Base-by-base conservation (phyloP, 2,797 vertebrate species). In the Poeciliopsis paucimaculata region DNA sequence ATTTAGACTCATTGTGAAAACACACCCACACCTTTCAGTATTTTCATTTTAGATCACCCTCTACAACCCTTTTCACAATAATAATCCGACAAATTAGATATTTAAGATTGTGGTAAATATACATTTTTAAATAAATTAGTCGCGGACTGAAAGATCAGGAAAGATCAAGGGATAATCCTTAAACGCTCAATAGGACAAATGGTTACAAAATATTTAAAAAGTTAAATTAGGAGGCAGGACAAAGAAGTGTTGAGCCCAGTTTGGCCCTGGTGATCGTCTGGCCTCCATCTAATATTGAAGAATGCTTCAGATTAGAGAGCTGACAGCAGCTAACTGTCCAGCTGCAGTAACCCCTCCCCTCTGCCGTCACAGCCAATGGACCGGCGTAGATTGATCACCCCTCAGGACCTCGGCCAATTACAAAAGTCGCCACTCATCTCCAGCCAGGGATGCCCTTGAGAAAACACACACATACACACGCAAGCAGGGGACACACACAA, bases 251-350 rank as follows among this genome's bases (percentile, higher is more conserved):
- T 74, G 53, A 76, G 72, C 85, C 53, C 76, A 76, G 82, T 90
- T 88, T 86, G 84, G 80, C 82, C 80, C 13, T 80, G 12, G 77
- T 77, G 83, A 82, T 89, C 75, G 84, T 77, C 66, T 41, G 46
- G 82, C 68, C 79, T 84, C 79, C 81, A 64, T 90, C 89, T 93
- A 94, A 93, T 92, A 84, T 75, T 93, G 92, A 95, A 90, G 84
- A 92, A 95, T 94, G 93, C 89, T 86, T 84, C 78, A 88, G 89
- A 94, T 94, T 93, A 93, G 76, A 88, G 82, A 83, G 76, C 85
- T 94, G 94, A 94, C 93, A 93, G 94, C 88, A 72, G 88, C 86
- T 92, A 93, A 93, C 92, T 90, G 93, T 90, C 90, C 90, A 88
- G 91, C 89, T 91, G 91, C 86, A 82, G 76, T 87, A 88, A 92